A percentile compares a stretch with the other conserved stretches of the same genome.
phyloP scores from a whole-genome alignment of 2,888 invertebrate genomes.

The Deilephila porcellus region DNA sequence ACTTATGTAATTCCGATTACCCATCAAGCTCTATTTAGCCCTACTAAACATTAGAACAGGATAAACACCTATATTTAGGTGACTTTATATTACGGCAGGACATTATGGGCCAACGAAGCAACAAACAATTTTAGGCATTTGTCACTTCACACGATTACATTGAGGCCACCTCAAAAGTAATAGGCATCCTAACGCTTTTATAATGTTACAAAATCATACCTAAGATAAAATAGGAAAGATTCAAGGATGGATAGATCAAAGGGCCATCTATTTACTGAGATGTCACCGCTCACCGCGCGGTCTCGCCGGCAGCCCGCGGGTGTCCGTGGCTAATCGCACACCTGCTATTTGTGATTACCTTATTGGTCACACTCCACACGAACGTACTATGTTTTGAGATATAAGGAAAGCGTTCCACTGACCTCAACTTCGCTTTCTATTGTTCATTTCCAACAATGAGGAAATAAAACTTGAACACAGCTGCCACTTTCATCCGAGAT shows the following conservation, averaged over 20 bases:
- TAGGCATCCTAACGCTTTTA: conserved; percentile 1
- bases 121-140: neutral
- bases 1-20: too few species aligned
- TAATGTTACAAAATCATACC: conserved; percentile 3
- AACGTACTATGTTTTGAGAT: conserved; percentile 51
- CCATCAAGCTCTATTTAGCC: too few species aligned
- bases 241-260: conserved; percentile 7
- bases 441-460: conserved; percentile 35
- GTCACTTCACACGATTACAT: neutral
- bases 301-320: conserved; percentile 33
- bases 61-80: too few species aligned
- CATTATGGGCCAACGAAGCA: neutral
- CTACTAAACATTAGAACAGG: too few species aligned
- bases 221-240: conserved; percentile 24
- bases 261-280: conserved; percentile 42
- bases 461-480: conserved; percentile 13
- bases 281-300: conserved; percentile 41
- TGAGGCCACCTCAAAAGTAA: neutral
- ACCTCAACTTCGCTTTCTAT: conserved; percentile 69
- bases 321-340: conserved; percentile 52
- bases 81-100: too few species aligned
- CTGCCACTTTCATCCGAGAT: neutral
- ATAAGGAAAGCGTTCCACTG: conserved; percentile 65
- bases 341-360: conserved; percentile 49
- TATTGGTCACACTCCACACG: conserved; percentile 60